phyloP scores from a whole-genome alignment of 92 coral and sea anemone species.

The Parazoanthus swiftii region DNA sequence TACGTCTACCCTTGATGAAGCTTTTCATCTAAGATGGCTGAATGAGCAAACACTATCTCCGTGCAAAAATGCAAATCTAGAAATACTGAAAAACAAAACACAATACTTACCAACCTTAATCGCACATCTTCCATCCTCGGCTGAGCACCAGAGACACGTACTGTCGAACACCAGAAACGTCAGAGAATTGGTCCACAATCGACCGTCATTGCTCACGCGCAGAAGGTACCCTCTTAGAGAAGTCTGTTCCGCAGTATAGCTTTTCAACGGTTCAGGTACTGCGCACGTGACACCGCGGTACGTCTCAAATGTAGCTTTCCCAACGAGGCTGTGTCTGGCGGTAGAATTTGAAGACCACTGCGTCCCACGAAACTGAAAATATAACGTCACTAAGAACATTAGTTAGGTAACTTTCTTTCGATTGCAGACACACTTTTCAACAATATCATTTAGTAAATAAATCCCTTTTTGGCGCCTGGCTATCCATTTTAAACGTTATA shows the following conservation, averaged over 20 bases:
- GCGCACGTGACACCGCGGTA: conserved; percentile 83
- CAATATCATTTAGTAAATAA: too few relatives aligned
- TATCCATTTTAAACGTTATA: too few relatives aligned
- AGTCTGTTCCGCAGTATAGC: conserved; percentile 31
- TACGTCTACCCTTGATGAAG: too few relatives aligned
- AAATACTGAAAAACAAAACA: conserved; percentile 5
- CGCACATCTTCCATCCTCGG: conserved; percentile 50
- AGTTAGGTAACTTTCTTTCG: not conserved
- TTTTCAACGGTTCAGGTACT: conserved; percentile 60
- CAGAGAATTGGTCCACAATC: conserved; percentile 78
- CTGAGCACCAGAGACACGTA: conserved; percentile 66
- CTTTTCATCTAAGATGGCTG: too few relatives aligned
- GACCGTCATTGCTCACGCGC: conserved; percentile 85
- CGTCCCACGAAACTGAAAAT: conserved; percentile 32
- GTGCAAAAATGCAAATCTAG: not conserved
- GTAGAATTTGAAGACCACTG: conserved; percentile 27
- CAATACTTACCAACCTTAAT: conserved; percentile 90
- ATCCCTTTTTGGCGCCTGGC: too few relatives aligned
- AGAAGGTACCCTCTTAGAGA: conserved; percentile 66
- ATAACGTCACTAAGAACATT: not conserved
- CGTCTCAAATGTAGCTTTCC: conserved; percentile 80
- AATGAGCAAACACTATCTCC: too few relatives aligned
- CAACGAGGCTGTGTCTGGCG: conserved; percentile 53
- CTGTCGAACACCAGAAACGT: conserved; percentile 67
- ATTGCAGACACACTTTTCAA: not conserved